These are phyloP conservation scores for Drosophila auraria DNA, from an alignment of 1,140 invertebrate species.

Conservation along the genomic window DNA sequence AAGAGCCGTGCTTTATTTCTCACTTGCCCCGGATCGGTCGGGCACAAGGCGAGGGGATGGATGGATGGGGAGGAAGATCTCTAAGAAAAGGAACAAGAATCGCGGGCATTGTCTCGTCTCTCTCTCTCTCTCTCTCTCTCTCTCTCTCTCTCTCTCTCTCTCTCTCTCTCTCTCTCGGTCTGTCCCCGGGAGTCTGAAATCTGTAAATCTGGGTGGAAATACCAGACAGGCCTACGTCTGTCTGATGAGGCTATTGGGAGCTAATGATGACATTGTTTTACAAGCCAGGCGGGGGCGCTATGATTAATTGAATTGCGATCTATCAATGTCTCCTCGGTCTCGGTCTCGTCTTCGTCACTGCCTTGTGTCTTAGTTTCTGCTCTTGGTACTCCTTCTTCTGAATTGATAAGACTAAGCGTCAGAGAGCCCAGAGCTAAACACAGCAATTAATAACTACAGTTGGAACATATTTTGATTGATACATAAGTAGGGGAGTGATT, in stretches of 20 bases:
- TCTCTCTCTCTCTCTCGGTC: no score
- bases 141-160: no score
- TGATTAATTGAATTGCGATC: slow-evolving; percentile 78
- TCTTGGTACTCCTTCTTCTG: slow-evolving; percentile 20
- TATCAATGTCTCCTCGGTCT: slow-evolving; percentile 62
- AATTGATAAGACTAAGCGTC: slow-evolving; percentile 51
- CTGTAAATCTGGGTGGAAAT: slow-evolving; percentile 30
- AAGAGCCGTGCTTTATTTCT: slow-evolving; percentile 38
- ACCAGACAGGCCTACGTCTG: slow-evolving; percentile 23
- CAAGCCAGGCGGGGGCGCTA: slow-evolving; percentile 37
- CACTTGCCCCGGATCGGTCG: slow-evolving; percentile 1
- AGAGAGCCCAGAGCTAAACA: slow-evolving; percentile 43
- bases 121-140: no score
- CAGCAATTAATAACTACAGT: slow-evolving; percentile 60
- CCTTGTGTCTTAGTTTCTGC: slow-evolving; percentile 5
- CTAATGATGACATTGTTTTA: slow-evolving; percentile 73
- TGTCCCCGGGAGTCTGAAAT: slow-evolving; percentile 9
- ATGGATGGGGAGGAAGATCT: slow-evolving; percentile 20
- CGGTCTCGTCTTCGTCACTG: neutral
- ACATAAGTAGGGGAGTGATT: neutral
- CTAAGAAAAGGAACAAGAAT: slow-evolving; percentile 34
- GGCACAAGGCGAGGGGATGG: neutral
- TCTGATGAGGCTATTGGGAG: slow-evolving; percentile 35
- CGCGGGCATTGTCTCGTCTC: slow-evolving; percentile 25
- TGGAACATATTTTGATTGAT: neutral